Evolutionary conservation across 1,140 invertebrate genomes (phyloP).

Genomic region (Zaprionus taronus): DNA sequence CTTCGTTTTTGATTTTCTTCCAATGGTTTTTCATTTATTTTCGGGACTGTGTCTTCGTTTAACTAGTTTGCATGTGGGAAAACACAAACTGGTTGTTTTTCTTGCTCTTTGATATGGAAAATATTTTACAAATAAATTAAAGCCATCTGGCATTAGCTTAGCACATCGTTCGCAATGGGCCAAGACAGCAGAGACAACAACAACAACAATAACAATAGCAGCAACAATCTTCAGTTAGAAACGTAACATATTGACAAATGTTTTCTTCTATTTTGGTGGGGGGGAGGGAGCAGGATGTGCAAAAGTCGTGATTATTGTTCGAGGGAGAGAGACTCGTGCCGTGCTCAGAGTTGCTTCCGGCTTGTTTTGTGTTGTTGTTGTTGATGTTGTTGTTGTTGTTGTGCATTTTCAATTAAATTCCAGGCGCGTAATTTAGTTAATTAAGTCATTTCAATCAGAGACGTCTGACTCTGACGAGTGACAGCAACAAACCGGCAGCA

Average conservation of each 20-base stretch:
- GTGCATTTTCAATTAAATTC: slow-evolving; percentile 68
- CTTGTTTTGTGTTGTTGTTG: slow-evolving; percentile 26
- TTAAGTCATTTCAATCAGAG: slow-evolving; percentile 76
- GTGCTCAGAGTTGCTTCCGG: slow-evolving; percentile 42
- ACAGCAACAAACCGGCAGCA: slow-evolving; percentile 39
- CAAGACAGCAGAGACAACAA: slow-evolving; percentile 12
- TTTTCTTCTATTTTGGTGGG: not conserved
- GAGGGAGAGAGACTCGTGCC: slow-evolving; percentile 13
- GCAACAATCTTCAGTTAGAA: not conserved
- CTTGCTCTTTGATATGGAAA: slow-evolving; percentile 76
- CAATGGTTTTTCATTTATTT: slow-evolving; percentile 16
- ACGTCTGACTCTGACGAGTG: slow-evolving; percentile 29
- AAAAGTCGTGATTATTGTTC: slow-evolving; percentile 25
- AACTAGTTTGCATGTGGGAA: slow-evolving; percentile 56
- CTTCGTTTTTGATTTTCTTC: slow-evolving; percentile 48
- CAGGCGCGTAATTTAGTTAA: slow-evolving; percentile 79
- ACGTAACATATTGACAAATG: not conserved
- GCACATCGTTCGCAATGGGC: slow-evolving; percentile 45
- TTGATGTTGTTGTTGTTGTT: slow-evolving; percentile 15
- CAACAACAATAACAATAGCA: not conserved
- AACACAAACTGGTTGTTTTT: slow-evolving; percentile 65
- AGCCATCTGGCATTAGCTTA: slow-evolving; percentile 75
- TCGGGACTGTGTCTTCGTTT: slow-evolving; percentile 22
- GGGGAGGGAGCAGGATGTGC: slow-evolving; percentile 29
- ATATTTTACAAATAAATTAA: slow-evolving; percentile 80